These are phyloP conservation scores for Rotaria socialis DNA, from an alignment of 2,888 invertebrate species.

Conservation along the genomic window DNA sequence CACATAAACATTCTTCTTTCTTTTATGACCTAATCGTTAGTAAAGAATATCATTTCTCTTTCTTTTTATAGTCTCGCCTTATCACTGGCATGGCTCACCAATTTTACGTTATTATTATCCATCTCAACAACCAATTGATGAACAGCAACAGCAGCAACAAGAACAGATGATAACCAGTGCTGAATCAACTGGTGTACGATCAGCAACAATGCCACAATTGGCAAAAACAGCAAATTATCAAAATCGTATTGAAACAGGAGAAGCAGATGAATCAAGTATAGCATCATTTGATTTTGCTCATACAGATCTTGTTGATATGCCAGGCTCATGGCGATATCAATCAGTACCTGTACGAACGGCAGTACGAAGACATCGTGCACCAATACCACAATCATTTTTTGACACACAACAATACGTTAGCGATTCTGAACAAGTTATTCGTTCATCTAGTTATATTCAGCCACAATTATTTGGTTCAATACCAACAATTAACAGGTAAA, in stretches of 20 bases:
- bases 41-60: not conserved
- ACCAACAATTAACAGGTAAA: constrained; percentile 15
- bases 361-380: not conserved
- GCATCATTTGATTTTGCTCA: constrained; percentile 15
- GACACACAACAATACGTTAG: not conserved
- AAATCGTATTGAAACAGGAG: not conserved
- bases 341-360: not conserved
- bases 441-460: constrained; percentile 11
- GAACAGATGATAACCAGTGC: not conserved
- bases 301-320: not conserved
- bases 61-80: constrained; percentile 8
- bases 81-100: not conserved
- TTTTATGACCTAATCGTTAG: not conserved
- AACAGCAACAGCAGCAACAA: constrained; percentile 11
- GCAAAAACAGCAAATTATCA: not conserved
- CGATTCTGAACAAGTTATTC: constrained; percentile 7
- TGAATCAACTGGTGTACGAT: not conserved
- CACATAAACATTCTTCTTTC: not conserved
- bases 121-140: not conserved
- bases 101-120: not conserved
- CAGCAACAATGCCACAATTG: not conserved
- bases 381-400: not conserved
- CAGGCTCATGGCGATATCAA: constrained; percentile 24
- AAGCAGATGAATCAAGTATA: not conserved
- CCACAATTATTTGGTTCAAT: constrained; percentile 4